Base-by-base conservation (phyloP, 1,140 invertebrate genomes). In the Himalopsyche phryganea region DNA sequence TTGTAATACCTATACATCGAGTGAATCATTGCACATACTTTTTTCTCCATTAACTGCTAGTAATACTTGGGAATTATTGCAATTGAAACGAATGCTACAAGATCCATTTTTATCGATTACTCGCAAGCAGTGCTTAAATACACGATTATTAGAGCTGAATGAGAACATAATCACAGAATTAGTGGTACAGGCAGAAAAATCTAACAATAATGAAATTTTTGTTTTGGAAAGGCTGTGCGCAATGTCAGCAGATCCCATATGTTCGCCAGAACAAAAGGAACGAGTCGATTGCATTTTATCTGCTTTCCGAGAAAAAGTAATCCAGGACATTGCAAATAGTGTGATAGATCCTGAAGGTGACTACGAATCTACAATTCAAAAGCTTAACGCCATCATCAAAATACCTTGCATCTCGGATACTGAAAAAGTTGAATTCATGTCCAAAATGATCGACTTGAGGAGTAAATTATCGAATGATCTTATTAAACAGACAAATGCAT, bases 161-260 rank as follows among this genome's bases (percentile, higher is more conserved):
- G 36, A 61, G 13, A 57, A 23, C 20, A 57, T 61, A 5, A 52
- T 61, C n/a, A 18, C 56, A 33, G 53, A 61, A 40, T 14, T 57
- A 17, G 19, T 57, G 6, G 50, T 17, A 1, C 52, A 36, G 38
- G 33, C 42, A 5, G 48, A 50, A 20, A 1, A 40, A 6, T 52
- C 53, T 11, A n/a, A 23, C 2, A n/a, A 38, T 7, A 42, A 17
- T 35, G 53, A 61, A 19, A 36, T 61, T 15, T 38, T 23, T 18
- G 36, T 61, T 41, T 48, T 61, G 14, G 54, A 61, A 20, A 61
- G 52, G 17, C 49, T 61, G n/a, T 38, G 38, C 19, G 18, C 10
- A 10, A 51, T 56, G 42, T n/a, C 42, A 6, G 45, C 13, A 17
- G 44, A 52, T 51, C 7, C 14, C 15, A 40, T 2, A 18, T 36